These are phyloP conservation scores for Malurus splendens DNA, from an alignment of 2,797 vertebrate genomes.

Conservation along the genomic window DNA sequence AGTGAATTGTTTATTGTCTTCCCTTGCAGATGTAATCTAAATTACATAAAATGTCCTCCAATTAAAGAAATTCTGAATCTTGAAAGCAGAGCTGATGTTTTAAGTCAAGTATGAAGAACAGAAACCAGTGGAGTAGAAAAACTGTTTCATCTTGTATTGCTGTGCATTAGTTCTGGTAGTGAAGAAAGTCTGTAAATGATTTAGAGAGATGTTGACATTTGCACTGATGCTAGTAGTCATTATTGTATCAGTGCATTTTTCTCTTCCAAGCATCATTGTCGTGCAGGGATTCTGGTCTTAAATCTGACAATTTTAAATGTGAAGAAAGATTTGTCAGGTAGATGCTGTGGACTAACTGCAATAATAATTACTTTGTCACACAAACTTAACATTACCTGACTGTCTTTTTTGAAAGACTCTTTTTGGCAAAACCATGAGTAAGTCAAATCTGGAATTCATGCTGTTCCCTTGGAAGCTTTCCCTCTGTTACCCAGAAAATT, in stretches of 20 bases:
- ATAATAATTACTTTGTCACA: background rate
- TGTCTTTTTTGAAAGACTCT: background rate
- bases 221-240: background rate
- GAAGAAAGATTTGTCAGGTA: background rate
- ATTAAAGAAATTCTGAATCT: background rate
- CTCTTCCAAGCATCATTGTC: background rate
- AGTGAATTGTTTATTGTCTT: conserved; percentile 64
- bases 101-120: too few species aligned
- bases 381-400: background rate
- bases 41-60: background rate
- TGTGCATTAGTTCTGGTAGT: background rate
- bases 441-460: background rate
- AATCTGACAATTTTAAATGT: background rate
- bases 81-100: background rate
- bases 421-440: background rate
- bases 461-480: background rate
- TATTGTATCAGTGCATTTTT: background rate
- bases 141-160: background rate
- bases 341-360: background rate
- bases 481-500: background rate
- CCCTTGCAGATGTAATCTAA: background rate
- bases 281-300: background rate
- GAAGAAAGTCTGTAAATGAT: background rate
- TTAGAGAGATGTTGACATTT: background rate
- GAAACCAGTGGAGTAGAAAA: background rate